Base-by-base conservation (phyloP, 2,888 invertebrate genomes). In the Phyto melanocephala region DNA sequence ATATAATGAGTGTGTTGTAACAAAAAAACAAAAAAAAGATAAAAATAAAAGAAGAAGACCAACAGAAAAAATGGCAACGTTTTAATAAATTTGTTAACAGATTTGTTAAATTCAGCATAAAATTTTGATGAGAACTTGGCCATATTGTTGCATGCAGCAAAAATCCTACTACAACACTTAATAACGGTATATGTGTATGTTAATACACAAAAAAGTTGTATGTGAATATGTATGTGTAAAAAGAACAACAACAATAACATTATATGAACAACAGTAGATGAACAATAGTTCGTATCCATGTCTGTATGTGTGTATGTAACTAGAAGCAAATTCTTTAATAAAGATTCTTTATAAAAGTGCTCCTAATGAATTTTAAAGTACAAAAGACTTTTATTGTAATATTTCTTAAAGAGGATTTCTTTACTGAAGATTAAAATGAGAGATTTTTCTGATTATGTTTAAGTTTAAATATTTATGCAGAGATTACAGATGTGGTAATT, bases 11-110 rank as follows among this genome's bases (percentile, higher is more conserved):
- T 67, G 37, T 37, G n/a, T n/a, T n/a, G 52, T 50, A 52, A 50
- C 37, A 65, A 63, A 63, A n/a, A n/a, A 20, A 47, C 5, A 35
- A 17, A 11, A 24, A 17, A 5, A 28, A n/a, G 20, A 65, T 22
- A 33, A 13, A 6, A 13, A 37, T 22, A 15, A 2, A 11, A 50
- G 58, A 37, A n/a, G 47, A 37, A n/a, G 13, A 42, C 6, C 6
- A 42, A 42, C 13, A 42, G 40, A 11, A 4, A 40, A 50, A 84
- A 52, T 6, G 42, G 67, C 82, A 86, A 87, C 87, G 87, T 89
- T 91, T 91, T 90, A 90, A 91, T 90, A 91, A 91, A 91, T 90
- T 91, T 90, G 89, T 91, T 90, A 90, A 90, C 89, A 91, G 90
- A 91, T 91, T 90, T 91, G 89, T 90, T 90, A 91, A 90, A 90